These are phyloP conservation scores for Pipistrellus pipistrellus DNA, from an alignment of 2,797 vertebrate species.

Conservation along the genomic window DNA sequence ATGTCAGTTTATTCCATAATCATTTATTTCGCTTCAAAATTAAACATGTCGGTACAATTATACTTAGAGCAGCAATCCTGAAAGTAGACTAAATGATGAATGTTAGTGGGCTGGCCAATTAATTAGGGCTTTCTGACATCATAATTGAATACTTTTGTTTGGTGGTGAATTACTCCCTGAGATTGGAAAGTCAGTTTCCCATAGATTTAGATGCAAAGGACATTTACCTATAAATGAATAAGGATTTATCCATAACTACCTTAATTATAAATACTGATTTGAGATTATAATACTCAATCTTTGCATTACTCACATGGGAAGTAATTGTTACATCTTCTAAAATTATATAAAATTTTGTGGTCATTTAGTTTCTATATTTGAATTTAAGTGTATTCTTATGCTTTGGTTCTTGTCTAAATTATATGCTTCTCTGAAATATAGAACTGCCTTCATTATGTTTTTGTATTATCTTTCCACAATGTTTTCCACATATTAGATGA, in stretches of 20 bases:
- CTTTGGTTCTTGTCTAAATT: constrained; percentile 9
- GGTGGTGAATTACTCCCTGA: not conserved
- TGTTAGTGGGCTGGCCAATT: constrained; percentile 31
- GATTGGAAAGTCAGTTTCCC: constrained; percentile 52
- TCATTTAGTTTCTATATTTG: not conserved
- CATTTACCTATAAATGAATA: constrained; percentile 38
- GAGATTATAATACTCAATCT: not conserved
- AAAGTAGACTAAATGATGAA: constrained; percentile 6
- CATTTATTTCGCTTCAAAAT: constrained; percentile 44
- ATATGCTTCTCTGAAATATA: not conserved
- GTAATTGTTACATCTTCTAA: not conserved
- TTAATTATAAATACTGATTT: constrained; percentile 57
- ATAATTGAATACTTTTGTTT: constrained; percentile 40
- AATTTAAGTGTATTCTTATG: constrained; percentile 24
- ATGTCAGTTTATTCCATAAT: not conserved
- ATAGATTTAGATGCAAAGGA: constrained; percentile 26
- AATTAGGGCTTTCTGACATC: constrained; percentile 14
- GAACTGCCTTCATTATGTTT: not conserved
- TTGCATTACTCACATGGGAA: not conserved
- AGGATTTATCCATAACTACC: not conserved
- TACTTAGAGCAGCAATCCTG: not conserved
- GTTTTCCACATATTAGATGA: not conserved
- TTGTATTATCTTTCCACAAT: constrained; percentile 29
- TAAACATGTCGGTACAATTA: constrained; percentile 4
- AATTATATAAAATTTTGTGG: constrained; percentile 36